These are phyloP conservation scores for Drosophila santomea DNA, from an alignment of 1,140 invertebrate genomes.

Conservation along the genomic window DNA sequence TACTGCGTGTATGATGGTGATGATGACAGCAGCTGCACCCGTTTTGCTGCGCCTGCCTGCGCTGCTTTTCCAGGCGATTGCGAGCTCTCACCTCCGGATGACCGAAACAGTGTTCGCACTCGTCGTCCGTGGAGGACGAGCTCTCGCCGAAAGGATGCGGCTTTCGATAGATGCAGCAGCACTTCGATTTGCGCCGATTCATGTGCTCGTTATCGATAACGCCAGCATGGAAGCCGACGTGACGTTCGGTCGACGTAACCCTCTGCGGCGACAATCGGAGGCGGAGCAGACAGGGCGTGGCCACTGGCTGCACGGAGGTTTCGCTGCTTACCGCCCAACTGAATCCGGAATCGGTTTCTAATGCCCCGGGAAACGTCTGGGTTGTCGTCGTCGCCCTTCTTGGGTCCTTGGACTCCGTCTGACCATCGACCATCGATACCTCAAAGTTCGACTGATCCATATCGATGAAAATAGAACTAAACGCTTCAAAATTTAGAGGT, in stretches of 20 bases:
- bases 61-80: slow-evolving; percentile 66
- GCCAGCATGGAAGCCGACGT: slow-evolving; percentile 93
- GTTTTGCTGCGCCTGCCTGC: background rate
- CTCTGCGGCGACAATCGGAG: slow-evolving; percentile 86
- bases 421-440: background rate
- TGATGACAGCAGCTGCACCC: background rate
- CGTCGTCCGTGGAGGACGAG: slow-evolving; percentile 91
- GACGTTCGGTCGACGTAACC: slow-evolving; percentile 80
- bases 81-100: slow-evolving; percentile 90
- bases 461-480: background rate
- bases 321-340: background rate
- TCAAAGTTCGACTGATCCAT: slow-evolving; percentile 24
- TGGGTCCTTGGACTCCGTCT: background rate
- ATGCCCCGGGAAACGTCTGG: background rate
- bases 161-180: slow-evolving; percentile 96
- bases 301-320: background rate
- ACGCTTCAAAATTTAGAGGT: background rate
- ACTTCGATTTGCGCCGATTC: slow-evolving; percentile 97
- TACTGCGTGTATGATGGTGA: background rate
- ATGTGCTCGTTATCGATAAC: slow-evolving; percentile 97
- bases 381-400: background rate
- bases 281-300: background rate
- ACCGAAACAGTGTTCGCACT: slow-evolving; percentile 94
- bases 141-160: slow-evolving; percentile 92
- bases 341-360: background rate